Base-by-base conservation (phyloP, 2,113 vertebrate genomes). In the Chitala chitala region DNA sequence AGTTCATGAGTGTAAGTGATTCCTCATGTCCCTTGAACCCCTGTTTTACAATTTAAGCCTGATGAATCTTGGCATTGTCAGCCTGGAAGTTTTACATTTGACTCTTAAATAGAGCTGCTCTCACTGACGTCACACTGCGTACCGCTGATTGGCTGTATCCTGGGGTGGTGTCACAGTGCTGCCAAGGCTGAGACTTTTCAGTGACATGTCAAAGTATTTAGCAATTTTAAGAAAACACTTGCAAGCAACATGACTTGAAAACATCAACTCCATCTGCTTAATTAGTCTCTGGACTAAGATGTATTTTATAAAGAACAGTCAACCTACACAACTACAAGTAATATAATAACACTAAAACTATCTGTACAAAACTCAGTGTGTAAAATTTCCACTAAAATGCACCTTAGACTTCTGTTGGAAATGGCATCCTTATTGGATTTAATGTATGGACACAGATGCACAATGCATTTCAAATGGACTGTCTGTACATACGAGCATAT, bases 221-320 rank as follows among this genome's bases (percentile, higher is more conserved):
- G 74, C 59, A 72, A 66, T 51, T 80, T 46, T 82, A 78, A 76
- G 73, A 71, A 84, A 86, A 82, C 4, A 15, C 42, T 68, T 8
- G 79, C 56, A 74, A 48, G 79, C 72, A 24, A 50, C 26, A 42
- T 51, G 17, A 20, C 3, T 1, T 4, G 22, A 33, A n/a, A n/a
- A 20, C 22, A 40, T 33, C 64, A 48, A 44, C 26, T 12, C 26
- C 24, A 46, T 68, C 8, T 15, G n/a, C 33, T 63, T 63, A 63
- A 63, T 63, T 63, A 38, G 31, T 1, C 2, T 63, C 40, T 46
- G 24, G 22, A 15, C 9, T 46, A 22, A 48, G 42, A 68, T 13
- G 24, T 46, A 24, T 7, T 22, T 38, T 17, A 36, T 17, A 8
- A 63, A 63, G 38, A 33, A 29, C 33, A 63, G 33, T 29, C 6